Base-by-base conservation (phyloP, 2,797 vertebrate genomes). In the Varecia variegata region DNA sequence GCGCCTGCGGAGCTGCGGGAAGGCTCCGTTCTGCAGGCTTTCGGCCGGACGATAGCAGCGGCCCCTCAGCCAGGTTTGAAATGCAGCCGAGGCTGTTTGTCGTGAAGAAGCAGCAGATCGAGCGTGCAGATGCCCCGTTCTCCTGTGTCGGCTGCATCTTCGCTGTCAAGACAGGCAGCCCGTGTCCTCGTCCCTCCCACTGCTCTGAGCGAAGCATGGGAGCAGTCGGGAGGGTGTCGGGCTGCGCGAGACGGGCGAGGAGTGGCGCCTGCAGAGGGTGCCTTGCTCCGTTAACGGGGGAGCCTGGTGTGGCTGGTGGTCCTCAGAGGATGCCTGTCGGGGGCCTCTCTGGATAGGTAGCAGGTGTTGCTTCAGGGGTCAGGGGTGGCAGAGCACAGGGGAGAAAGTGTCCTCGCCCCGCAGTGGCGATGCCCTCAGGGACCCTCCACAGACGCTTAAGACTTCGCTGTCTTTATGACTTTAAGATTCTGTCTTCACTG, bases 21-120 rank as follows among this genome's bases (percentile, higher is more conserved):
- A 47, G 38, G 0, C 52, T 25, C 43, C 1, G 0, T 56, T 38
- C 32, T 58, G 56, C 12, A 2, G 3, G 25, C 21, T 77, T 30
- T 10, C 32, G 8, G 43, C 17, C 15, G 30, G n/a, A 3, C 2
- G 21, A 1, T 7, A n/a, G 62, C 23, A 23, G 32, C 32, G 32
- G 38, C 20, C 54, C 8, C 50, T 47, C 25, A 27, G 7, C 71
- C 12, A 27, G 4, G 8, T 40, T 40, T 32, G 30, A 89, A 58
- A 14, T 58, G 68, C 40, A 54, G 40, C 35, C 20, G 7, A n/a
- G 21, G 50, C 23, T 43, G 12, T 32, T 11, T 35, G 21, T 68
- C 43, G 15, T 18, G 5, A 68, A 70, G 25, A 54, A 21, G 80
- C 76, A 7, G 45, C 52, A 40, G 3, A 10, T 50, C 1, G 20